Evolutionary conservation across 2,113 vertebrate species (phyloP), one percentile per base, ranked within the genome.

Genomic region (Scortum barcoo): DNA sequence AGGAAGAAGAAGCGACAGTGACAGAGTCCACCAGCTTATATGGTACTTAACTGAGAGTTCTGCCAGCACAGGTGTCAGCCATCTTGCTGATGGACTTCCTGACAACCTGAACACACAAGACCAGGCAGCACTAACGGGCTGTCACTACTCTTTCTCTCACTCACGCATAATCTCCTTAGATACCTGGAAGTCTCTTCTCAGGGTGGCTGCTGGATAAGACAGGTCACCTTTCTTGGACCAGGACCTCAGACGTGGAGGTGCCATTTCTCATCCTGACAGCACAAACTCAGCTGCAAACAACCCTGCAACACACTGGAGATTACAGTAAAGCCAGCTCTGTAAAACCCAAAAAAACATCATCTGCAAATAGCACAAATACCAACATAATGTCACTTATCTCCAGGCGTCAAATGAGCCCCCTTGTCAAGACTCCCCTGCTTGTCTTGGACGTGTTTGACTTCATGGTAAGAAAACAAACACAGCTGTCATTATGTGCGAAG

Each of bases 61-160:
- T 67, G 69, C 24, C 74, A 28, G 30, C 33, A 58, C 42, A 72
- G 50, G 68, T 74, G 62, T 78, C 69, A 74, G 46, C 66, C 51
- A 56, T 76, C 77, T 72, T 66, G 22, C 16, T 60, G 72, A 80
- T 72, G 24, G 66, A 83, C 66, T 79, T 71, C 66, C 71, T 79
- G 72, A 83, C 66, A 70, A 71, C 54, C 50, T 40, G 24, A 17
- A 14, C 60, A 22, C 57, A 70, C 17, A 51, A 26, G 20, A 62
- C 57, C 14, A 71, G 63, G 38, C 28, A 9, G 38, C 40, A 60
- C 42, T 60, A 69, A 50, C 6, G 26, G 17, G 33, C 54, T 81
- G 78, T 81, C 66, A 12, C 19, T 61, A 20, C 62, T 77, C 63
- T 48, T 50, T 54, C 56, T 51, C 70, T 78, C 76, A 53, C 50